Conservation (phyloP, 2,888 invertebrate species). For the Steinernema carpocapsae region DNA sequence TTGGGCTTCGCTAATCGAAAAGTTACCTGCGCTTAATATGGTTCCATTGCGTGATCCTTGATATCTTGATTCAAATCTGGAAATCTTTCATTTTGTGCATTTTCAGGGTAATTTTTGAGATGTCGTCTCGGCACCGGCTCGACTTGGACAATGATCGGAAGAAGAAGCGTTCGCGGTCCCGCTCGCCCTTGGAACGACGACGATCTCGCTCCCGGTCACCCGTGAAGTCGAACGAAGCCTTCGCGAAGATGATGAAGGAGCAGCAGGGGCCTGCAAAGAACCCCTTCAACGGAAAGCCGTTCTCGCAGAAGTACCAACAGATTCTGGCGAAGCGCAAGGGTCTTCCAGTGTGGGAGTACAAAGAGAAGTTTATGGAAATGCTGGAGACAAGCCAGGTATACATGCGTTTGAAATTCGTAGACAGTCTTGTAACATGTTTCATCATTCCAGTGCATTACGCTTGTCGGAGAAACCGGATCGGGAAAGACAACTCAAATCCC, state of each 20-base stretch:
- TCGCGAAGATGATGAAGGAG: slow-evolving; percentile 22
- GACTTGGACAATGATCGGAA: slow-evolving; percentile 50
- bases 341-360: slow-evolving; percentile 96
- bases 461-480: slow-evolving; percentile 99
- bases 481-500: slow-evolving; percentile 99
- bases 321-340: slow-evolving; percentile 79
- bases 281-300: slow-evolving; percentile 40
- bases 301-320: slow-evolving; percentile 33
- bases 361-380: slow-evolving; percentile 88
- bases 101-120: slow-evolving; percentile 37
- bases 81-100: neutral
- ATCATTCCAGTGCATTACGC: slow-evolving; percentile 62
- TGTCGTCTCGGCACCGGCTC: slow-evolving; percentile 58
- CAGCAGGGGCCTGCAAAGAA: neutral
- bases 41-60: too few species aligned
- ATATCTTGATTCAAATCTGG: too few species aligned
- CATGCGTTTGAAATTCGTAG: slow-evolving; percentile 2
- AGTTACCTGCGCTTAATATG: neutral
- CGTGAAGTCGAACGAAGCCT: slow-evolving; percentile 23
- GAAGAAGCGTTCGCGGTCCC: slow-evolving; percentile 38
- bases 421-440: too few species aligned
- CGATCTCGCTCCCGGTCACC: slow-evolving; percentile 15
- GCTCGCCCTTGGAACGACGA: slow-evolving; percentile 43
- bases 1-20: too few species aligned
- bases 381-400: slow-evolving; percentile 82